Base-by-base conservation (phyloP, 2,797 vertebrate species). In the Pelochelys cantorii region DNA sequence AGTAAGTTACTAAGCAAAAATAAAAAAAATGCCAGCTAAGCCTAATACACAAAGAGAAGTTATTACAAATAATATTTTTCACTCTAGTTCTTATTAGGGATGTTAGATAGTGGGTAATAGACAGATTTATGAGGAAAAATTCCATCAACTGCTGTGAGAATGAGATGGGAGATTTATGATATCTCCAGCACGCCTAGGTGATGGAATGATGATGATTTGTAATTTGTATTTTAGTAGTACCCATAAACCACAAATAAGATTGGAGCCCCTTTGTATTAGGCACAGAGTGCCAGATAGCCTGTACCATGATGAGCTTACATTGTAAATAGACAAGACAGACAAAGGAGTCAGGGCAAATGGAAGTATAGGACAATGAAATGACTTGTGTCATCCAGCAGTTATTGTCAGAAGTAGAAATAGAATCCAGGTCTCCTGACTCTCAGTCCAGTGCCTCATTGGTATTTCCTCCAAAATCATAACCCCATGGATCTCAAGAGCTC, bases 111-210 rank as follows among this genome's bases (percentile, higher is more conserved):
- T 48, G 42, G 42, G 8, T 48, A 48, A 48, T 48, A 48, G 42
- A 48, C 42, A 48, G 7, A 48, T 48, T 48, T 48, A 83, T 68
- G 60, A 81, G 31, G 60, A 48, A 52, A 82, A 93, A 92, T 88
- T 93, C 31, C 42, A 92, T 81, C 37, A 92, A 54, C 48, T 83
- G 12, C 23, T 42, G 23, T 62, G 12, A 83, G 31, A 91, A 20
- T 89, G 85, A 83, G 62, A 37, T 87, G 57, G 84, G 93, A 88
- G 62, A 90, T 93, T 87, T 48, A 48, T 48, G 25, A 89, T 84
- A 77, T 79, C 22, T 77, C 23, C 1, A 84, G 88, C 94, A 57
- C 59, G 81, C 79, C 8, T 88, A 18, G 2, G 75, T 82, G 37
- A 78, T 90, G 77, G 53, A 42, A 85, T 15, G 31, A 29, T 57